Conservation (phyloP, 2,797 vertebrate genomes). For the Parauchenoglanis punctatus region DNA sequence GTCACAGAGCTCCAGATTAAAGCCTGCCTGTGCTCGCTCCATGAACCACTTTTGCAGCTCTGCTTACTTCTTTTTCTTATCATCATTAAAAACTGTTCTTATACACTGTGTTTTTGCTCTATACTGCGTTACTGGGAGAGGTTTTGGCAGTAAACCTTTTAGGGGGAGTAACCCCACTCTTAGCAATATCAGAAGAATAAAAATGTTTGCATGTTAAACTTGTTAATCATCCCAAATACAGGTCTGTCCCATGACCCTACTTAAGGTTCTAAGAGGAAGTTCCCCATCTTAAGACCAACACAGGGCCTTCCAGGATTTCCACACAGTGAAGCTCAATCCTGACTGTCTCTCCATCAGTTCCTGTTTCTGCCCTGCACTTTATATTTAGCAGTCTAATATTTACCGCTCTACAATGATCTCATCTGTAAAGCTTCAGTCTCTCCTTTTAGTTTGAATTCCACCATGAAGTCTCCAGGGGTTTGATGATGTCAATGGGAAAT, state of each 20-base stretch:
- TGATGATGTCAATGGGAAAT: background rate
- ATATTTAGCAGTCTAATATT: background rate
- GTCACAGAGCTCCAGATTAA: background rate
- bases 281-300: background rate
- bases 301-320: background rate
- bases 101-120: background rate
- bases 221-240: background rate
- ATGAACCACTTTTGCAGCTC: background rate
- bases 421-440: background rate
- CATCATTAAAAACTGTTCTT: background rate
- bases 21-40: background rate
- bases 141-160: background rate
- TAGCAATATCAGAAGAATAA: background rate
- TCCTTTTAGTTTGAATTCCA: background rate
- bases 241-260: background rate
- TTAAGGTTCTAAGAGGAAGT: background rate
- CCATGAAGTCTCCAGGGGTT: background rate
- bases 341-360: background rate
- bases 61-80: background rate
- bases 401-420: background rate
- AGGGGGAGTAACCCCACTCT: background rate
- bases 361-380: background rate
- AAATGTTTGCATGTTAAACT: background rate
- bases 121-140: background rate
- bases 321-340: background rate